A percentile compares a stretch with the other conserved stretches of the same genome.
phyloP scores from a whole-genome alignment of 2,113 vertebrate genomes.

The Budorcas taxicolor region DNA sequence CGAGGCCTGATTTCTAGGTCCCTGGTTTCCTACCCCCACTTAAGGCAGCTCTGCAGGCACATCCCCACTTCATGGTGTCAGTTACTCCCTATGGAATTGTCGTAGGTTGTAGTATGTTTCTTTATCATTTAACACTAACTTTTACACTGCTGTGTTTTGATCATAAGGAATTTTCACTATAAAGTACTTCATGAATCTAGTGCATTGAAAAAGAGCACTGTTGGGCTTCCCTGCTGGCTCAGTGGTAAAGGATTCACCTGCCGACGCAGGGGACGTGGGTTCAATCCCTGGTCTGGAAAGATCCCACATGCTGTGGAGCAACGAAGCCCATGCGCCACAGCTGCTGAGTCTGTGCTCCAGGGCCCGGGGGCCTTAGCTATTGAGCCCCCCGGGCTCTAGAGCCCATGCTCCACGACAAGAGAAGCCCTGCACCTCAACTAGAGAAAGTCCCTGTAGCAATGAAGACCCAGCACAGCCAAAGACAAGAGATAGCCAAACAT shows the following conservation, averaged over 20 bases:
- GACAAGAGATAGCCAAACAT: fast-evolving
- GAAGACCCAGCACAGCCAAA: background rate
- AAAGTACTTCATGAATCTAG: background rate
- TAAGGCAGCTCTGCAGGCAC: background rate
- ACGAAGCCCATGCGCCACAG: fast-evolving
- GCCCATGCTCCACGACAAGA: background rate
- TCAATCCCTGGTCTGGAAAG: background rate
- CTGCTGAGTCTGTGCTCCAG: background rate
- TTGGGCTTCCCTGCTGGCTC: background rate
- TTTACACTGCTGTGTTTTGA: background rate
- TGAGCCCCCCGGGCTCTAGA: background rate
- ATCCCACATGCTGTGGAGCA: background rate
- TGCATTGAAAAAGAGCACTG: background rate
- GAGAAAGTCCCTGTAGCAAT: background rate
- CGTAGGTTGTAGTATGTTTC: background rate
- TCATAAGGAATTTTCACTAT: background rate
- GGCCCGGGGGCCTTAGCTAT: fast-evolving
- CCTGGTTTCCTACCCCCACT: background rate
- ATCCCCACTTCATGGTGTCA: no score
- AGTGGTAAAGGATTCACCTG: background rate
- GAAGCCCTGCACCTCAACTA: background rate
- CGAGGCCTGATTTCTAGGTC: background rate
- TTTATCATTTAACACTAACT: background rate
- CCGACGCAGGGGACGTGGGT: background rate
- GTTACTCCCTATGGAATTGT: background rate